phyloP scores from a whole-genome alignment of 2,113 vertebrate species.

The Chloropsis hardwickii region DNA sequence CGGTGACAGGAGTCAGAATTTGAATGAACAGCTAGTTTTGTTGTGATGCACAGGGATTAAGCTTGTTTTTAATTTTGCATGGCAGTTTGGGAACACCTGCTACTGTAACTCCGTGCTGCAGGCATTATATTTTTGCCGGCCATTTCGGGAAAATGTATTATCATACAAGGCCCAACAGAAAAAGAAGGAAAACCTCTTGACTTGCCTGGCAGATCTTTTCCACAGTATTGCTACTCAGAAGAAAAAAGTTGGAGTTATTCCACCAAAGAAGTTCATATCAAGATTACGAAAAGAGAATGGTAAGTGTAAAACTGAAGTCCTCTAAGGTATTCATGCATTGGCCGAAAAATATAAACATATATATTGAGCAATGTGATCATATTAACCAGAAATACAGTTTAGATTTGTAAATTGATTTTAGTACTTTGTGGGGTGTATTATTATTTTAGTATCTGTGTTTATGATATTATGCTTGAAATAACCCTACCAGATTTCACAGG shows the following conservation, averaged over 20 bases:
- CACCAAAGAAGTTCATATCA: conserved; percentile 98
- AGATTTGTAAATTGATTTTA: not conserved
- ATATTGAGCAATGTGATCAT: not conserved
- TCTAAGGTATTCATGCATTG: not conserved
- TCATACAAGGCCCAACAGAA: conserved; percentile 97
- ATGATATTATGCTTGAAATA: not conserved
- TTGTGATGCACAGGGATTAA: not conserved
- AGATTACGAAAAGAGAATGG: conserved; percentile 94
- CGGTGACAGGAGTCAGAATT: not conserved
- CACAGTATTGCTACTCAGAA: conserved; percentile 98
- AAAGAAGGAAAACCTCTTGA: conserved; percentile 97
- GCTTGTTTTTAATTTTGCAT: conserved; percentile 25
- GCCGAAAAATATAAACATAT: not conserved
- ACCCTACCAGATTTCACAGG: not conserved
- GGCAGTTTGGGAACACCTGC: conserved; percentile 97
- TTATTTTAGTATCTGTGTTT: not conserved
- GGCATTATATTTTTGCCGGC: conserved; percentile 95
- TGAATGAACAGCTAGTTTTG: not conserved
- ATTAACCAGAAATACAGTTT: not conserved
- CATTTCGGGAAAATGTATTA: conserved; percentile 95
- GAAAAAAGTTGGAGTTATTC: conserved; percentile 98
- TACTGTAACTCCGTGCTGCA: conserved; percentile 99
- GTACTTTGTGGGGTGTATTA: not conserved
- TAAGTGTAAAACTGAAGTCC: conserved; percentile 62
- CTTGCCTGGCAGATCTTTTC: conserved; percentile 96